These are phyloP conservation scores for Tricholaema leucomelas DNA, from an alignment of 2,113 vertebrate species.

Conservation along the genomic window DNA sequence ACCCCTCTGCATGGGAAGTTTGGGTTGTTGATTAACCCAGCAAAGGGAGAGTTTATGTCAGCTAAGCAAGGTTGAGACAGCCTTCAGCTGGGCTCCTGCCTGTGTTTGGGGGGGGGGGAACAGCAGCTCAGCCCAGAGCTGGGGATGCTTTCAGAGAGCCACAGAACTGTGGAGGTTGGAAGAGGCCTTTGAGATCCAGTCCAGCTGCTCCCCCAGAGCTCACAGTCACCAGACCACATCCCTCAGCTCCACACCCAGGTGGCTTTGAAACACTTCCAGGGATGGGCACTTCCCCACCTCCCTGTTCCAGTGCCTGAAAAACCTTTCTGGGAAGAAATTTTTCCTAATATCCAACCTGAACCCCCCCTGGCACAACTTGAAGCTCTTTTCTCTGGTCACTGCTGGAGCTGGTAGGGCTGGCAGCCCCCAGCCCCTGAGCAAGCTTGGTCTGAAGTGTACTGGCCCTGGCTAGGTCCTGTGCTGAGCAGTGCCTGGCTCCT, in stretches of 20 bases:
- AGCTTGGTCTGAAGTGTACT: background rate
- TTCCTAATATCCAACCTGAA: too few species aligned
- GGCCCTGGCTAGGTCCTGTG: background rate
- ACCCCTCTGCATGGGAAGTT: background rate
- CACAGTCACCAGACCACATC: too few species aligned
- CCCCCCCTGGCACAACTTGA: too few species aligned
- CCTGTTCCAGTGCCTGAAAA: too few species aligned
- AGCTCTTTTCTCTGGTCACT: background rate
- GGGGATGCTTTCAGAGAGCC: background rate
- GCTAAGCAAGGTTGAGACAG: background rate
- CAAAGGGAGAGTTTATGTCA: background rate
- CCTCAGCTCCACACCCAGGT: too few species aligned
- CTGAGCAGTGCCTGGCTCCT: background rate
- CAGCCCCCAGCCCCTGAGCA: background rate
- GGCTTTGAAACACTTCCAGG: too few species aligned
- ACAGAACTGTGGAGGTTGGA: too few species aligned
- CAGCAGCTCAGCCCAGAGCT: background rate
- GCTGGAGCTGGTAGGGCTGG: accelerated
- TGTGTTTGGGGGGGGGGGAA: background rate
- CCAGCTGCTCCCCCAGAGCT: too few species aligned
- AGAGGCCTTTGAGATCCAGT: too few species aligned
- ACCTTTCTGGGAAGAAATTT: too few species aligned
- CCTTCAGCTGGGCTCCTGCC: background rate
- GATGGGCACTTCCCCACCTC: too few species aligned
- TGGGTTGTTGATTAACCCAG: background rate